These are phyloP conservation scores for Haemorhous mexicanus DNA, from an alignment of 2,113 vertebrate genomes.

Conservation along the genomic window DNA sequence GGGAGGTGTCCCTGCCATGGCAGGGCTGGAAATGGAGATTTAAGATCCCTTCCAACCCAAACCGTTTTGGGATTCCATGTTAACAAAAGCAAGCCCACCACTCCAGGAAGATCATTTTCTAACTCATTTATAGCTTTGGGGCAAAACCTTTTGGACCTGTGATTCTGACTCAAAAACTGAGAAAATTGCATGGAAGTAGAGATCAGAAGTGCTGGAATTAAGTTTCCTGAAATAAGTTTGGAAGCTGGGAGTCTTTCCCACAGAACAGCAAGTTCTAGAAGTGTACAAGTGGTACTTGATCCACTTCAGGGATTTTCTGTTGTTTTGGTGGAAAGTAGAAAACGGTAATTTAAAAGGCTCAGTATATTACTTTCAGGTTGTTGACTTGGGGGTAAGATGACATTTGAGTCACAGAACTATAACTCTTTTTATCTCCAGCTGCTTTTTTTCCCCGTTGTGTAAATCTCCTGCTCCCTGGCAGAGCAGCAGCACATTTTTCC, in stretches of 20 bases:
- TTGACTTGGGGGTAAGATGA: conserved; percentile 12
- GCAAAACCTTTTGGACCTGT: neutral
- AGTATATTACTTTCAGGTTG: neutral
- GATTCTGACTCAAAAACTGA: neutral
- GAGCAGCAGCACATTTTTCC: neutral
- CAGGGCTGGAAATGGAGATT: neutral
- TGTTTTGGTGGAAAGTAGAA: neutral
- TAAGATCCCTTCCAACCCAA: neutral
- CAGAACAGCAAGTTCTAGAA: neutral
- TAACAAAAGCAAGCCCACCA: neutral
- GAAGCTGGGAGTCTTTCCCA: neutral
- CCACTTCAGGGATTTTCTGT: neutral
- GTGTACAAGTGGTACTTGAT: neutral
- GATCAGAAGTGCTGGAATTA: neutral
- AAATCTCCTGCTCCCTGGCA: neutral
- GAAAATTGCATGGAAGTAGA: neutral
- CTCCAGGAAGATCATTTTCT: neutral
- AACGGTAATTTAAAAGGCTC: conserved; percentile 28
- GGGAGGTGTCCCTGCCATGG: neutral
- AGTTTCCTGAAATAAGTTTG: neutral
- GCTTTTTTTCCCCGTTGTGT: neutral
- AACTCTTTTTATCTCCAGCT: neutral
- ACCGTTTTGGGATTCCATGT: neutral
- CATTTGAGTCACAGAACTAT: neutral
- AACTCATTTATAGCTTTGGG: neutral